phyloP scores from a whole-genome alignment of 1,140 invertebrate species.

The Kradibia gibbosae region DNA sequence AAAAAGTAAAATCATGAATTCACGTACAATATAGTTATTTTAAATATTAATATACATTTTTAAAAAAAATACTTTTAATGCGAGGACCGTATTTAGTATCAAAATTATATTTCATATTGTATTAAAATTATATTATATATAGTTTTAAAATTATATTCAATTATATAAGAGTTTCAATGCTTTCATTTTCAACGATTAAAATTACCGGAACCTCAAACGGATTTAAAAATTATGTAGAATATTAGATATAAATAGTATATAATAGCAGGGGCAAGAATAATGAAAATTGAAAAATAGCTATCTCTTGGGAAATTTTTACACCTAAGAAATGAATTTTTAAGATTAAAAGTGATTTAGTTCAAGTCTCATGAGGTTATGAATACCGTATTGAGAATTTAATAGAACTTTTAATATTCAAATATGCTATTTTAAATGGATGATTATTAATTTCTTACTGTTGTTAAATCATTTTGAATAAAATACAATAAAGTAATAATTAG shows the following conservation, averaged over 20 bases:
- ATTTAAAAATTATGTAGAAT: not conserved
- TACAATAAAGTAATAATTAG: not conserved
- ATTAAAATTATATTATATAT: too few relatives aligned
- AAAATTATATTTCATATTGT: too few relatives aligned
- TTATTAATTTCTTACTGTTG: not conserved
- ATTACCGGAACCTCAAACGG: not conserved
- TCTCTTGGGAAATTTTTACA: not conserved
- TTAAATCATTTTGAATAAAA: not conserved
- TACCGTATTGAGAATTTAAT: not conserved
- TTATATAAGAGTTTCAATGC: too few relatives aligned
- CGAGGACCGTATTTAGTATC: too few relatives aligned
- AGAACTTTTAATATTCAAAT: not conserved
- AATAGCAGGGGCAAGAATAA: not conserved
- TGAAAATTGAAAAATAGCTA: not conserved
- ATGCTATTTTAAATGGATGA: not conserved
- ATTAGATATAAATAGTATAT: not conserved
- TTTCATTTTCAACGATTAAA: not conserved
- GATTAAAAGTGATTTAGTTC: constrained; percentile 4
- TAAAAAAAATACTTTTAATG: too few relatives aligned
- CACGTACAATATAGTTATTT: too few relatives aligned
- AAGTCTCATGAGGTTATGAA: constrained; percentile 1
- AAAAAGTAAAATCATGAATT: too few relatives aligned
- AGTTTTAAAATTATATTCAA: too few relatives aligned
- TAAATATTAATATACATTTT: too few relatives aligned
- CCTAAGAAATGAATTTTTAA: constrained; percentile 4